Evolutionary conservation across 2,888 invertebrate genomes (phyloP), one percentile per base, ranked within the genome.

Genomic region (Cataglyphis albicans): DNA sequence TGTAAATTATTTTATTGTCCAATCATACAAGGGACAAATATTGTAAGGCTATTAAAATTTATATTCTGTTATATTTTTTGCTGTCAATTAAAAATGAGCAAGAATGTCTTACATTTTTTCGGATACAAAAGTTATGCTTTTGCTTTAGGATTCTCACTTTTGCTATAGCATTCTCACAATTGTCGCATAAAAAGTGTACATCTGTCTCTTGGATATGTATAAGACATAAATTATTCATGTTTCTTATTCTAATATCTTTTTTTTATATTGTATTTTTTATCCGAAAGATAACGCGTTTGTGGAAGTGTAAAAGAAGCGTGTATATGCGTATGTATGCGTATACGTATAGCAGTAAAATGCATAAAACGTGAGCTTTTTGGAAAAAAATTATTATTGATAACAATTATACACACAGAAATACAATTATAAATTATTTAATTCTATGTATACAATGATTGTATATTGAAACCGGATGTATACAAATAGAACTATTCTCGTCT

Each of bases 381-480:
- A 41, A 68, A 78, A 57, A 78, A 78, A 78, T 78, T 78, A 78
- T 78, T 78, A 68, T 75, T 78, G 32, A 78, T 68, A 68, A 78
- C 41, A 57, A 78, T 68, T 57, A 78, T 68, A 78, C 57, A 57
- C 32, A 78, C 55, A 48, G 29, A 78, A 29, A 68, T 57, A 68
- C 68, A 67, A 78, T 68, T 55, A 55, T 18, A 25, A 25, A 81
- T 70, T 64, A 84, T 75, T 86, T 67, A 61, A 76, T 35, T 35
- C 76, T 80, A 72, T 85, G 86, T 86, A 74, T 87, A 84, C 78
- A 73, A 74, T 84, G 70, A 72, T 73, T 78, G 48, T 81, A 84
- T 52, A n/a, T 44, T n/a, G 67, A 72, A 83, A 80, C 10, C 32
- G 32, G 65, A 48, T 74, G 80, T 81, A 81, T 73, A 63, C 41